These are phyloP conservation scores for Drosophila vallismaia DNA, from an alignment of 2,888 invertebrate genomes.

Conservation along the genomic window DNA sequence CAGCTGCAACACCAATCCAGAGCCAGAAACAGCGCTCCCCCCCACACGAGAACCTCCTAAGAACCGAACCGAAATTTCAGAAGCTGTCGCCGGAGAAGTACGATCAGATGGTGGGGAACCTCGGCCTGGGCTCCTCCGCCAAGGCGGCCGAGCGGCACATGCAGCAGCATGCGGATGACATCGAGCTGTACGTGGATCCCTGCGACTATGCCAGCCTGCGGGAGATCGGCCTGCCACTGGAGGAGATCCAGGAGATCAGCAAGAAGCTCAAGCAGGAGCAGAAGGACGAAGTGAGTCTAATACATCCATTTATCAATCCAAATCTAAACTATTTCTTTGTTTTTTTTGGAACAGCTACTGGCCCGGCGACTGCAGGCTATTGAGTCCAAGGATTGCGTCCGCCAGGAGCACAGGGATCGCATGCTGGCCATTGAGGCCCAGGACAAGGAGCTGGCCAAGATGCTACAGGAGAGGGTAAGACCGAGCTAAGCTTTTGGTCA, in stretches of 20 bases:
- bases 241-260: conserved; percentile 86
- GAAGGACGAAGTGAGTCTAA: conserved; percentile 87
- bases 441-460: conserved; percentile 90
- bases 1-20: conserved; percentile 36
- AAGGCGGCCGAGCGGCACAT: conserved; percentile 69
- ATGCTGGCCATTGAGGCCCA: conserved; percentile 91
- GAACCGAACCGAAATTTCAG: conserved; percentile 82
- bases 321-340: too few relatives aligned
- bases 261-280: conserved; percentile 88
- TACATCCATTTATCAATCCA: too few relatives aligned
- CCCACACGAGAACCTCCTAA: conserved; percentile 79
- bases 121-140: conserved; percentile 46
- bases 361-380: conserved; percentile 91
- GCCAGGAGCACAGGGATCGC: conserved; percentile 85
- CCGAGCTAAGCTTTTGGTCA: neutral
- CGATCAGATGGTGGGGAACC: conserved; percentile 80
- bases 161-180: conserved; percentile 80
- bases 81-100: conserved; percentile 82
- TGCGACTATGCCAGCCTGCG: conserved; percentile 81
- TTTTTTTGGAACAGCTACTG: conserved; percentile 85
- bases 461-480: conserved; percentile 88
- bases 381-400: conserved; percentile 87
- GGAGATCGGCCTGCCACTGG: conserved; percentile 85
- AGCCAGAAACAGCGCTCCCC: conserved; percentile 68
- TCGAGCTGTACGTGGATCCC: conserved; percentile 82